Percentiles rank a stretch among this genome's conserved stretches.
phyloP scores from a whole-genome alignment of 2,113 vertebrate genomes.

The Stercorarius parasiticus region DNA sequence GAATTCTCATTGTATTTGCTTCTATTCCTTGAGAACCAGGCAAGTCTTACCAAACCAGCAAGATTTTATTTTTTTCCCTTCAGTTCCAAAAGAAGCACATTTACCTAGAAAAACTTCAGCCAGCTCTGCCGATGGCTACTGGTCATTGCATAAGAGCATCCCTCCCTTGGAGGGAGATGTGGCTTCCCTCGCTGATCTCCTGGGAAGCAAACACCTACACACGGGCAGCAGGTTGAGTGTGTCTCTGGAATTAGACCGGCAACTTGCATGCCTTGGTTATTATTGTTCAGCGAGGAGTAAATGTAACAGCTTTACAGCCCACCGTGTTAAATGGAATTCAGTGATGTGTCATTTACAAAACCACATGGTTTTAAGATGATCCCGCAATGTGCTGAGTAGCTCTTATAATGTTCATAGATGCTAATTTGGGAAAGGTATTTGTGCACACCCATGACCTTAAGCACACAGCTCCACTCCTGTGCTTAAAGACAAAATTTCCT shows the following conservation, averaged over 20 bases:
- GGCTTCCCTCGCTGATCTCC: not conserved
- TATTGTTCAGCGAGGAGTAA: not conserved
- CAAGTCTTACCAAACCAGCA: not conserved
- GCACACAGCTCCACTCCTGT: accelerated
- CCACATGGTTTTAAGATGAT: not conserved
- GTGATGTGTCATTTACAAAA: not conserved
- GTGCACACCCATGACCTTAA: not conserved
- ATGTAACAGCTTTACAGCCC: not conserved
- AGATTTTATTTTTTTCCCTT: too few relatives aligned
- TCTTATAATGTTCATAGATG: not conserved
- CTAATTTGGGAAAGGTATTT: constrained; percentile 21
- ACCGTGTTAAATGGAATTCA: not conserved
- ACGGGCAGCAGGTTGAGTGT: accelerated
- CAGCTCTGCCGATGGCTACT: not conserved
- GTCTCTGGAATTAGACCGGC: not conserved
- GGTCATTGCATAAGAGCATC: not conserved
- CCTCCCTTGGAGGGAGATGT: not conserved
- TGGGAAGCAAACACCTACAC: not conserved
- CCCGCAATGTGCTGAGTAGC: not conserved
- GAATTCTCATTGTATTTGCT: not conserved
- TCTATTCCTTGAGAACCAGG: not conserved
- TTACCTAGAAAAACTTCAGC: not conserved
- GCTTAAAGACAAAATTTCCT: not conserved
- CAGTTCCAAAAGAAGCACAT: not conserved
- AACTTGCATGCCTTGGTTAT: not conserved